These are phyloP conservation scores for Brienomyrus longianalis DNA, from an alignment of 2,113 vertebrate genomes.

Conservation along the genomic window DNA sequence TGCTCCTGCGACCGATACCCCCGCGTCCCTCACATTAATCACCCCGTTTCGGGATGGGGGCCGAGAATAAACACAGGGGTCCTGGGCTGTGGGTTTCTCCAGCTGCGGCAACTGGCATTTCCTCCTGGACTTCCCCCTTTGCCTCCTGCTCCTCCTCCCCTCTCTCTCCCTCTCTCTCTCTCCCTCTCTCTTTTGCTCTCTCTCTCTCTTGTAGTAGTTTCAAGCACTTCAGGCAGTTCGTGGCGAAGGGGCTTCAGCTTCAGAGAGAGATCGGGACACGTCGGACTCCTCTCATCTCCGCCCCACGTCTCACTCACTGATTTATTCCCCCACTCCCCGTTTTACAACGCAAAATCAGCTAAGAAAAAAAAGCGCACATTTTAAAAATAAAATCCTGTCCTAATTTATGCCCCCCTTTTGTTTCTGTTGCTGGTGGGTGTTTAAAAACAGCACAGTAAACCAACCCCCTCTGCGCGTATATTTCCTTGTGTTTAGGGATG, in stretches of 20 bases:
- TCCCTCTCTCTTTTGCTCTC: not conserved
- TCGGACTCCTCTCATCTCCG: not conserved
- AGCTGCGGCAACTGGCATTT: slow-evolving; percentile 73
- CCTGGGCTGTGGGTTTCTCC: slow-evolving; percentile 62
- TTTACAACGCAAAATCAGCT: not conserved
- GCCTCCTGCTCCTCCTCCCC: not conserved
- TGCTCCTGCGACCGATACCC: slow-evolving; percentile 53
- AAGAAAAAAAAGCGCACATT: not conserved
- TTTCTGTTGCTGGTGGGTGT: not conserved
- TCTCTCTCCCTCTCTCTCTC: not conserved
- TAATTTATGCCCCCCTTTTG: not conserved
- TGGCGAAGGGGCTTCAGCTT: not conserved
- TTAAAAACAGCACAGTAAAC: not conserved
- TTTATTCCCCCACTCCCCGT: not conserved
- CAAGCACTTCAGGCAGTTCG: slow-evolving; percentile 6
- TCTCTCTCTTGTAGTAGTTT: slow-evolving; percentile 1
- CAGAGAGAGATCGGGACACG: not conserved
- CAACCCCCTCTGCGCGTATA: not conserved
- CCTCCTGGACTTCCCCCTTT: slow-evolving; percentile 46
- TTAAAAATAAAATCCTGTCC: not conserved
- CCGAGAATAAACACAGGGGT: slow-evolving; percentile 61
- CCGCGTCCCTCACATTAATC: slow-evolving; percentile 61
- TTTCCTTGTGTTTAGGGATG: not conserved
- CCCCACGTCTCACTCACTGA: not conserved
- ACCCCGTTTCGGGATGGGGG: slow-evolving; percentile 63